A percentile compares a stretch with the other conserved stretches of the same genome.
Conservation (phyloP, 2,888 invertebrate species). For the Congeria kusceri region DNA sequence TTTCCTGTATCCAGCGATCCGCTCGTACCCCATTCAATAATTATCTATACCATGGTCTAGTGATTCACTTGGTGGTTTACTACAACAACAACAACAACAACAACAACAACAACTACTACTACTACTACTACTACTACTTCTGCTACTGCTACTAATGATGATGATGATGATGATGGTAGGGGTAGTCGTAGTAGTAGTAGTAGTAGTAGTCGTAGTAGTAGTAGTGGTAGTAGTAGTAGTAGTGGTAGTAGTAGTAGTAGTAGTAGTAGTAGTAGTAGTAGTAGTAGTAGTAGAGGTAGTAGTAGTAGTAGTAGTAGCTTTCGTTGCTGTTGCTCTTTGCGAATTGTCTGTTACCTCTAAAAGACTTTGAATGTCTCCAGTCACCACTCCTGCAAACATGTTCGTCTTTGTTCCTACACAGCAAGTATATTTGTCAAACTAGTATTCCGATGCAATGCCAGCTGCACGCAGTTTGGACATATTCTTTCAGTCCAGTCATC, state of each 20-base stretch:
- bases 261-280: neutral
- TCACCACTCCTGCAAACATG: slow-evolving; percentile 62
- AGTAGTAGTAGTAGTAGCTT: neutral
- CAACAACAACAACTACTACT: too few relatives aligned
- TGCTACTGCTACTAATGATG: too few relatives aligned
- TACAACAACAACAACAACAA: too few relatives aligned
- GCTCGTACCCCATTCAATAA: too few relatives aligned
- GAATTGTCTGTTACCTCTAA: slow-evolving; percentile 46
- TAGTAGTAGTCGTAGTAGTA: neutral
- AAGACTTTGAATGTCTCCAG: slow-evolving; percentile 53
- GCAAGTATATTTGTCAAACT: too few relatives aligned
- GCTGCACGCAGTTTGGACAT: too few relatives aligned
- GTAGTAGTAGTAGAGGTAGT: neutral
- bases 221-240: neutral
- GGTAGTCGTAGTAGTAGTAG: neutral
- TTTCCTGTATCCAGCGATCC: too few relatives aligned
- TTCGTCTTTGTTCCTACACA: neutral
- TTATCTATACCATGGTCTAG: too few relatives aligned
- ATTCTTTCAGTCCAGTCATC: too few relatives aligned
- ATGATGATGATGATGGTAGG: neutral
- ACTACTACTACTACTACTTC: too few relatives aligned
- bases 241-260: neutral
- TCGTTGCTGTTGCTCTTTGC: neutral
- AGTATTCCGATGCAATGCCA: too few relatives aligned
- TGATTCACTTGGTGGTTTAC: too few relatives aligned